Base-by-base conservation (phyloP, 2,888 invertebrate genomes). In the Alloplasta piceator region DNA sequence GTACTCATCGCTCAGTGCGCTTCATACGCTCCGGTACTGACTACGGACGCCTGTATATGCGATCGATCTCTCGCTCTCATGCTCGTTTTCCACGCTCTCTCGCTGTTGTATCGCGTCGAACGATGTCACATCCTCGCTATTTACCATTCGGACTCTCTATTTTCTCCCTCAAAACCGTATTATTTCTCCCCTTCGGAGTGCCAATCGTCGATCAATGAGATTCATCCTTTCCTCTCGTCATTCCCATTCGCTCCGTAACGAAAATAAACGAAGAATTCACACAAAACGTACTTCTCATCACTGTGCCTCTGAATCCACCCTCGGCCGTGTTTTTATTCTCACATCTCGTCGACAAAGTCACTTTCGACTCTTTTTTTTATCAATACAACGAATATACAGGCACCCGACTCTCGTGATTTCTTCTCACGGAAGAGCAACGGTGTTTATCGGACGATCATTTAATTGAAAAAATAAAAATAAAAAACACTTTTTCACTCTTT, bases 61-160 rank as follows among this genome's bases (percentile, higher is more conserved):
- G 75, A 80, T 80, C 80, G 80, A 80, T 80, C 80, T 80, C 55
- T 67, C 66, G 61, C 76, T 80, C 26, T 26, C 80, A 80, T 76
- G 80, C 76, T 76, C 64, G 71, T 60, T 66, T 26, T 26, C 26
- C 26, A 26, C 26, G 26, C 26, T 26, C 26, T 26, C 26, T 1
- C 26, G 26, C 3, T 26, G 26, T 26, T 26, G 26, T 26, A 26
- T 60, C 64, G 56, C 55, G 64, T 64, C 63, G 71, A 71, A n/a
- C 71, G 26, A 16, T 68, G n/a, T 68, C 43, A 38, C 58, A 38
- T 56, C 14, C 48, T 60, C 38, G 6, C 56, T 46, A 12, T 58
- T 14, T 60, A 39, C n/a, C 12, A 6, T 39, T 56, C 39, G 3
- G 26, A 26, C 26, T 14, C 26, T 14, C 48, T 70, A 16, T 43